A percentile compares a stretch with the other conserved stretches of the same genome.
Conservation (phyloP, 2,888 invertebrate genomes). For the Nomada fabriciana region DNA sequence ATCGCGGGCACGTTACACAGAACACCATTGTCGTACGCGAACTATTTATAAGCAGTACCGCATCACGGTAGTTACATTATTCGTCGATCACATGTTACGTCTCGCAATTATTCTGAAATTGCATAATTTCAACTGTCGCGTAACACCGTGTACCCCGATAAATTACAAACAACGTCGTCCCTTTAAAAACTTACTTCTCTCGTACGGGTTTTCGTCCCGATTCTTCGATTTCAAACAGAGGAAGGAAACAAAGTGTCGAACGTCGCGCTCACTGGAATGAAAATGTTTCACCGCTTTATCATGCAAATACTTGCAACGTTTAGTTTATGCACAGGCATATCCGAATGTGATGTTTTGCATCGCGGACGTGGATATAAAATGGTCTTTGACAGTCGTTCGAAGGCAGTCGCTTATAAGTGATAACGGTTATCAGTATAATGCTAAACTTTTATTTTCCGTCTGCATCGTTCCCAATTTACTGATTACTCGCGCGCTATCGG, state of each 20-base stretch:
- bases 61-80: slow-evolving; percentile 24
- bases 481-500: neutral
- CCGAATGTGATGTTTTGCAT: neutral
- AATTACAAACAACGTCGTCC: neutral
- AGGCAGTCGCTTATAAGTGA: neutral
- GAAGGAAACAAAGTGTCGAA: neutral
- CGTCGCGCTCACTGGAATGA: neutral
- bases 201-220: neutral
- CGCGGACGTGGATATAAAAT: neutral
- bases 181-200: neutral
- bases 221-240: neutral
- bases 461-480: neutral
- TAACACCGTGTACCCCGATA: neutral
- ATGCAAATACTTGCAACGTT: neutral
- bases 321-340: neutral
- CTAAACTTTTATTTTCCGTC: neutral
- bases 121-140: slow-evolving; percentile 20
- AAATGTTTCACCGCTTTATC: neutral
- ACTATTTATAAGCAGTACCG: slow-evolving; percentile 35
- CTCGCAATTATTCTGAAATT: slow-evolving; percentile 1
- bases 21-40: neutral
- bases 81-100: neutral
- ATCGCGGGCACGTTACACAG: neutral
- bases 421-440: slow-evolving; percentile 37
- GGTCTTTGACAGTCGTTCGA: neutral